Evolutionary conservation across 2,797 vertebrate species (phyloP), one percentile per base, ranked within the genome.

Genomic region (Leptodactylus fallax): DNA sequence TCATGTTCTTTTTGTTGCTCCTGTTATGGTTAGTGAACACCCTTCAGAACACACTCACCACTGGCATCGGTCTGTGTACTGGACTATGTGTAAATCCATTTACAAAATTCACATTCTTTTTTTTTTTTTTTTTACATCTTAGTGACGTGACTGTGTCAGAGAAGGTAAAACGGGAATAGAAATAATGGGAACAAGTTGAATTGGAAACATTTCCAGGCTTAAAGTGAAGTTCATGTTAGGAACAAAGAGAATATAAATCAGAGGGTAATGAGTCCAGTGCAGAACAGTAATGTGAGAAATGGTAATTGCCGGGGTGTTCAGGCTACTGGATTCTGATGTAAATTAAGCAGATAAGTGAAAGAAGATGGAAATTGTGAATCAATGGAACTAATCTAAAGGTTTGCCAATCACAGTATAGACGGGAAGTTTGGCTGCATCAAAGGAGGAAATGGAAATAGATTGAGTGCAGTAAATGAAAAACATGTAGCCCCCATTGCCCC

Each of bases 331-430:
- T 88, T 88, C 87, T 88, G 83, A 88, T 85, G 67, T 88, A 85
- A 88, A 88, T 88, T 88, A 88, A 88, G 72, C 80, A 88, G 76
- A 85, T 85, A 88, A 88, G 87, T 88, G 78, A 69, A 88, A 85
- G 78, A 88, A 85, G 87, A 72, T 88, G 87, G 56, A 80, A 72
- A 84, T 85, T 47, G 12, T 72, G 82, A 85, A 85, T 85, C 78
- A 88, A 85, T 85, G 87, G 87, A 85, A 85, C 85, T 65, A 88
- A 88, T 88, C 78, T 85, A 76, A 85, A 81, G 84, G 81, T 83
- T 79, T 85, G 61, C 87, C 87, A 84, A 88, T 88, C 82, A 65
- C 69, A 63, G 58, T 25, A 78, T 19, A 58, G 87, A 88, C 8
- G 69, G 78, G 83, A 88, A 81, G 83, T 85, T 88, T 85, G 27